Conservation (phyloP, 2,888 invertebrate genomes). For the Oscheius myriophilus region DNA sequence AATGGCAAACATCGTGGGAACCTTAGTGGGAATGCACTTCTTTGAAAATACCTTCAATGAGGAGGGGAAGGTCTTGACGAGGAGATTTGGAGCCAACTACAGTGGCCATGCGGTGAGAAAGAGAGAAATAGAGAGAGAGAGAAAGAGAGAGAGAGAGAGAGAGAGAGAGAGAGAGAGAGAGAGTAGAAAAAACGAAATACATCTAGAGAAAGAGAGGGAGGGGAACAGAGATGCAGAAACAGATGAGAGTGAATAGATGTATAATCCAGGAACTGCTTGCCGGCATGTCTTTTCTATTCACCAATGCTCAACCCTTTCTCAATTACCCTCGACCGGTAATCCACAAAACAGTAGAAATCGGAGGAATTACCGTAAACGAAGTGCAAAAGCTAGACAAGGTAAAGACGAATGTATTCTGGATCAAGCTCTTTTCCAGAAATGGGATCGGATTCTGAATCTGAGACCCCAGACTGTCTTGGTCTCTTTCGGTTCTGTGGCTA, state of each 20-base stretch:
- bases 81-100: slow-evolving; percentile 2
- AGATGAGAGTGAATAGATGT: no score
- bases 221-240: no score
- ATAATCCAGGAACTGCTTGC: slow-evolving; percentile 34
- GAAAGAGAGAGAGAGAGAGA: no score
- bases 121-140: no score
- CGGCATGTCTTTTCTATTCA: slow-evolving; percentile 34
- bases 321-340: slow-evolving; percentile 38
- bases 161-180: no score
- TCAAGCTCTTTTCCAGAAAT: slow-evolving; percentile 19
- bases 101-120: slow-evolving; percentile 13
- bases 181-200: neutral
- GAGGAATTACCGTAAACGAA: slow-evolving; percentile 39
- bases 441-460: slow-evolving; percentile 20
- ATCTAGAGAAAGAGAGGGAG: no score
- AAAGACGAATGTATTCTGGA: neutral
- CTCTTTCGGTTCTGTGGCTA: slow-evolving; percentile 31
- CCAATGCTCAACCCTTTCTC: slow-evolving; percentile 42
- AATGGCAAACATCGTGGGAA: slow-evolving; percentile 8
- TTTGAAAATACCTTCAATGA: slow-evolving; percentile 11
- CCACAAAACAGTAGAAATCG: slow-evolving; percentile 43
- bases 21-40: neutral
- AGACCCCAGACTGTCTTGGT: slow-evolving; percentile 28
- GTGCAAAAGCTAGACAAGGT: slow-evolving; percentile 29
- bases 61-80: slow-evolving; percentile 5